Evolutionary conservation across 2,888 invertebrate genomes (phyloP).

Genomic region (Cephonodes hylas): DNA sequence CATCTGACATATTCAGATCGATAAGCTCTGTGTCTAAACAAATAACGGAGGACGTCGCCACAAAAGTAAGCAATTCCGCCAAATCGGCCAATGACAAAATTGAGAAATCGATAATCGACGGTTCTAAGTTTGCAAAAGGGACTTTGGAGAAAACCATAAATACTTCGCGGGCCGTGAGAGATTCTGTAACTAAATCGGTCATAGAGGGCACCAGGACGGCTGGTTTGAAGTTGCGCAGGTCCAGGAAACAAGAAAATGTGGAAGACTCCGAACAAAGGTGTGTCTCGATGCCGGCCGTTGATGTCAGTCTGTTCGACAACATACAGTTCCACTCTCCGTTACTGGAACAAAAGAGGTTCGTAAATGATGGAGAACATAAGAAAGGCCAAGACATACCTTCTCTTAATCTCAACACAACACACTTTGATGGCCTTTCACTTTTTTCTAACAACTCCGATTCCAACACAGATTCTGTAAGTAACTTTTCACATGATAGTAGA

Average conservation of each 20-base stretch:
- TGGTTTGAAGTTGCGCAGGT: slow-evolving; percentile 67
- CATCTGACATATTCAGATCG: slow-evolving; percentile 73
- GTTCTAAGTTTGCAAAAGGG: slow-evolving; percentile 69
- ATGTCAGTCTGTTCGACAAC: slow-evolving; percentile 83
- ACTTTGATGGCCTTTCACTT: slow-evolving; percentile 63
- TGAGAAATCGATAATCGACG: slow-evolving; percentile 61
- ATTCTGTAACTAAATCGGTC: slow-evolving; percentile 81
- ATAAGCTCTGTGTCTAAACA: slow-evolving; percentile 80
- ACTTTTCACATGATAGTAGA: slow-evolving; percentile 58
- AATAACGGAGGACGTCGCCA: slow-evolving; percentile 78
- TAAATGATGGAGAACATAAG: slow-evolving; percentile 37
- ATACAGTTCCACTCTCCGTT: slow-evolving; percentile 85
- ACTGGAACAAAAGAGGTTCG: slow-evolving; percentile 61
- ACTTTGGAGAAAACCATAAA: slow-evolving; percentile 71
- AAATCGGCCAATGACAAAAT: slow-evolving; percentile 65
- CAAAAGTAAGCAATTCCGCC: slow-evolving; percentile 70
- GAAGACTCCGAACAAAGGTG: slow-evolving; percentile 62
- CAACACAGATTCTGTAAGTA: slow-evolving; percentile 59
- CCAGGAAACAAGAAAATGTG: slow-evolving; percentile 46
- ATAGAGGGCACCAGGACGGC: slow-evolving; percentile 83
- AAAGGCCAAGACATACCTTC: slow-evolving; percentile 42
- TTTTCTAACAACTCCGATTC: slow-evolving; percentile 67
- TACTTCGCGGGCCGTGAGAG: slow-evolving; percentile 74
- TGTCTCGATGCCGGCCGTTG: slow-evolving; percentile 79
- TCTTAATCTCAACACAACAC: slow-evolving; percentile 49